Evolutionary conservation across 2,797 vertebrate genomes (phyloP), one percentile per base, ranked within the genome.

Genomic region (Centropyge bicolor): DNA sequence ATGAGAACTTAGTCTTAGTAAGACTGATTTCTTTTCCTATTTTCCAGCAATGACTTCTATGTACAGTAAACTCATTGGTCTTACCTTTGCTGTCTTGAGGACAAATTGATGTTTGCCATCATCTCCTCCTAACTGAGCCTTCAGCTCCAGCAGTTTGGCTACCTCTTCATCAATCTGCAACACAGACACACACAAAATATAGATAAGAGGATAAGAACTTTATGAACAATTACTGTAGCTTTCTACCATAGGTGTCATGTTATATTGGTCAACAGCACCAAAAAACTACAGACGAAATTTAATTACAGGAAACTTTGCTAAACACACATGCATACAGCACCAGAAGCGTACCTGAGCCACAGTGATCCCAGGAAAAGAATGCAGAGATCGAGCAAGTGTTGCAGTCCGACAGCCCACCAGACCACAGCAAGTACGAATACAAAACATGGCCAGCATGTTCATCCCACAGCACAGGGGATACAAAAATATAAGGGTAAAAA

Each of bases 1-100:
- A 17, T 51, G 22, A 27, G 9, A 22, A 16, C 9, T 41, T 36
- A 20, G 12, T n/a, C 8, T 75, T 1, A 13, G 6, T 22, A 19
- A 45, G 14, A 55, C 20, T 38, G 4, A 46, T 27, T 48, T 4
- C 16, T 64, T 13, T 5, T 22, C 8, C 8, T 67, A 8, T 63
- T 2, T 35, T 45, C 13, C 20, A 51, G 17, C 6, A 40, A 17
- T 43, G 20, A 65, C 24, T 3, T 57, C 12, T n/a, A 3, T 16
- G 12, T 17, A 7, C 35, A 56, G 14, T 11, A 16, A 8, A 20
- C 14, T 19, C 6, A 40, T 10, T 43, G 3, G 16, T 16, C 79
- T 62, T 95, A 99, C 98, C 97, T 99, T 99, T 0, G 98, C 95
- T 10, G 98, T 99, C 91, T 99, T 99, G 81, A 99, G 98, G 65